Percentiles rank a stretch among this genome's conserved stretches.
phyloP scores from a whole-genome alignment of 2,113 vertebrate species.

The Alces alces region DNA sequence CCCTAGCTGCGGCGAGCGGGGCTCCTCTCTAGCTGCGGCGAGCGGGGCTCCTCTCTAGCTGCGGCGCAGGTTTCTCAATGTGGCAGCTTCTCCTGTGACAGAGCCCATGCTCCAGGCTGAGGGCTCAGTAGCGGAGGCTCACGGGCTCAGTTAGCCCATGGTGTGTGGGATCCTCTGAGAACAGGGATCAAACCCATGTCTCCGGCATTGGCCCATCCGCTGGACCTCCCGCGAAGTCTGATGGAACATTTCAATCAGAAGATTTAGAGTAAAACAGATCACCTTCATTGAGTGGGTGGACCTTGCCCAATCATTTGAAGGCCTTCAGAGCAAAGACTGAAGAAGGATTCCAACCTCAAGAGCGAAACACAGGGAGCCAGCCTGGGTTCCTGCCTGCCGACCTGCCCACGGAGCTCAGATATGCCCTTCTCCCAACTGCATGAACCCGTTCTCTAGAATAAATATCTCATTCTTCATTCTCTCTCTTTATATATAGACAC shows the following conservation, averaged over 20 bases:
- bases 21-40: background rate
- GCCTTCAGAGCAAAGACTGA: background rate
- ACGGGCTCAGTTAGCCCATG: background rate
- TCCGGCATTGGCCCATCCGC: background rate
- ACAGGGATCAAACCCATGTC: background rate
- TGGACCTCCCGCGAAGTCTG: background rate
- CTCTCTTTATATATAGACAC: background rate
- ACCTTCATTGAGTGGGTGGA: background rate
- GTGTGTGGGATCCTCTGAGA: background rate
- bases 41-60: background rate
- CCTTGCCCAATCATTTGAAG: background rate
- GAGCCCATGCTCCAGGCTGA: background rate
- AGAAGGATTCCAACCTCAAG: background rate
- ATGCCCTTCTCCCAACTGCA: background rate
- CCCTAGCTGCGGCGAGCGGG: rapidly evolving
- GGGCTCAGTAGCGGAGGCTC: background rate
- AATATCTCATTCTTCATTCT: background rate
- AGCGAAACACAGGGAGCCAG: background rate
- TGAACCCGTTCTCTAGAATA: background rate
- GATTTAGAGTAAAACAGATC: background rate
- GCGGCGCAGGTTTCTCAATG: rapidly evolving
- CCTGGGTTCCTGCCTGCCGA: background rate
- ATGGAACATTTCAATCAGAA: background rate
- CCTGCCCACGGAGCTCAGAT: too few relatives aligned
- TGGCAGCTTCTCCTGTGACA: background rate